Percentiles rank a stretch among this genome's conserved stretches.
phyloP scores from a whole-genome alignment of 1,140 invertebrate species.

The Theocolax elegans region DNA sequence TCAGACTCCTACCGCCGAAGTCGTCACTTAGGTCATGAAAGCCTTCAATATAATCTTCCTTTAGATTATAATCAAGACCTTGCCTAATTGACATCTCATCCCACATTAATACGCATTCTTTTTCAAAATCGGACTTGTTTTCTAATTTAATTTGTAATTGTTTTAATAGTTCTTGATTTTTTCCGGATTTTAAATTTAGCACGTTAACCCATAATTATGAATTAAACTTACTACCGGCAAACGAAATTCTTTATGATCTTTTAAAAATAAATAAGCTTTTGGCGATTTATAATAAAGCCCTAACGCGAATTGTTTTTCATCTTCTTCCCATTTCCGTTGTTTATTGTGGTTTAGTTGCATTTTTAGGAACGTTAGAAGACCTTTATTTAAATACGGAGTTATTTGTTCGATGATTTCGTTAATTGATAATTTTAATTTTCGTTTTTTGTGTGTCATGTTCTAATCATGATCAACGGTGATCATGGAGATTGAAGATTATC shows the following conservation, averaged over 20 bases:
- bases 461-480: too few species aligned
- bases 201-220: neutral
- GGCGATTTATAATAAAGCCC: slow-evolving; percentile 43
- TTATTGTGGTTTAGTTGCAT: slow-evolving; percentile 41
- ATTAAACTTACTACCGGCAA: neutral
- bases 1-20: neutral
- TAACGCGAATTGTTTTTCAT: slow-evolving; percentile 44
- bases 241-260: slow-evolving; percentile 4
- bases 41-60: slow-evolving; percentile 45
- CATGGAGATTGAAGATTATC: too few species aligned
- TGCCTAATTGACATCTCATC: slow-evolving; percentile 49
- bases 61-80: slow-evolving; percentile 42
- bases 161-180: slow-evolving; percentile 17
- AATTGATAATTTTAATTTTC: too few species aligned
- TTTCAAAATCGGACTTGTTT: slow-evolving; percentile 38
- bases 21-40: slow-evolving; percentile 42
- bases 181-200: neutral
- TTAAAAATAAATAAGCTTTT: slow-evolving; percentile 40
- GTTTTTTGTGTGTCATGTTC: too few species aligned
- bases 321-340: slow-evolving; percentile 32
- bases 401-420: too few species aligned
- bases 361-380: slow-evolving; percentile 17
- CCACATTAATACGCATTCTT: slow-evolving; percentile 46
- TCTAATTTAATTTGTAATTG: slow-evolving; percentile 33
- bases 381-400: slow-evolving; percentile 4